A percentile compares a stretch with the other conserved stretches of the same genome.
Conservation (phyloP, 2,888 invertebrate species). For the Ormyrus labotus region DNA sequence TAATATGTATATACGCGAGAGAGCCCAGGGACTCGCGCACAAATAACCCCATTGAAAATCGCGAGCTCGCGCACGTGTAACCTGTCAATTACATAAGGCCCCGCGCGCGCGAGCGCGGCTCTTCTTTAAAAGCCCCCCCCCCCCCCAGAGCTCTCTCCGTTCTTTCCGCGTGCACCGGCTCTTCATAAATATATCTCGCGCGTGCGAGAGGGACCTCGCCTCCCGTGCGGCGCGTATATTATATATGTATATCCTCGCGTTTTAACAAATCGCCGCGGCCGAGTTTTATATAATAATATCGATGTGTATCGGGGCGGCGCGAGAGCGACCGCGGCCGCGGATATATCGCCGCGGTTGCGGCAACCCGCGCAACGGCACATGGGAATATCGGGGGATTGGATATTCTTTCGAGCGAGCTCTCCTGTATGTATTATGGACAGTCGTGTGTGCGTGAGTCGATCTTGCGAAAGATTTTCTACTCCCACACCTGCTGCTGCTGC, state of each 20-base stretch:
- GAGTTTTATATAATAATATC: constrained; percentile 2
- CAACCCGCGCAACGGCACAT: neutral
- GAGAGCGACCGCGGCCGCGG: neutral
- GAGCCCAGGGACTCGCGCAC: neutral
- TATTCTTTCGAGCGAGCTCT: constrained; percentile 4
- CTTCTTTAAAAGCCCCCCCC: neutral
- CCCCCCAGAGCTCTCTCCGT: neutral
- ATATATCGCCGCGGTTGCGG: constrained; percentile 1
- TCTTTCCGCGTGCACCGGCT: neutral
- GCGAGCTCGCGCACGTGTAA: constrained; percentile 14
- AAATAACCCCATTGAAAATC: constrained; percentile 17
- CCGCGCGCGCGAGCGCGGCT: neutral
- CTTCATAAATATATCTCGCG: too few species aligned
- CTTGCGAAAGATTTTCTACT: constrained; percentile 38
- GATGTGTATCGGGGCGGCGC: constrained; percentile 6
- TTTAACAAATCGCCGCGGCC: constrained; percentile 43
- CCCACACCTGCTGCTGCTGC: constrained; percentile 24
- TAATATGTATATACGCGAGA: too few species aligned
- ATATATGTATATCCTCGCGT: too few species aligned
- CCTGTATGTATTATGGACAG: too few species aligned
- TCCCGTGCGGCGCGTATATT: neutral
- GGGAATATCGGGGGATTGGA: constrained; percentile 15
- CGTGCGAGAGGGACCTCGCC: neutral
- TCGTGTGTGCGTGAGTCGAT: constrained; percentile 12
- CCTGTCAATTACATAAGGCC: constrained; percentile 25